Base-by-base conservation (phyloP, 2,888 invertebrate genomes). In the Spisula subtruncata region DNA sequence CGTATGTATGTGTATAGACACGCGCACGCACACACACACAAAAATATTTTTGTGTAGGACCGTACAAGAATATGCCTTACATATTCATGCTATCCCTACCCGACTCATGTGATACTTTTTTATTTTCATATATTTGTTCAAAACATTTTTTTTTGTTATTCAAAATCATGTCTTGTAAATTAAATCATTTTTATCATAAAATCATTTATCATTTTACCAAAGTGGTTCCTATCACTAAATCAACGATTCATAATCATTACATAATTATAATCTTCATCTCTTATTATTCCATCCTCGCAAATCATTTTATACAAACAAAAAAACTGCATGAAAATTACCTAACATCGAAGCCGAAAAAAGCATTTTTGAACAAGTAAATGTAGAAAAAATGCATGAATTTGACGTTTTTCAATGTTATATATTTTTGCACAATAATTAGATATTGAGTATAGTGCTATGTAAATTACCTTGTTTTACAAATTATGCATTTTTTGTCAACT, bases 401-500 rank as follows among this genome's bases (percentile, higher is more conserved):
- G 35, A 81, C 25, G 1, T 51, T 48, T 79, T 35, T 79, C 79
- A 79, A 32, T 75, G 75, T 75, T 71, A 71, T 71, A 25, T 60
- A 71, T 71, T 75, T 75, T 75, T 75, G 71, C 75, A 75, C 35
- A 25, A 81, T 10, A 84, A 71, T 71, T 60, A 60, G 41, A 46
- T 66, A 66, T 60, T 25, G 48, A 82, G 20, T n/a, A 86, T 87
- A 90, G 90, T 90, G 90, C 90, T 90, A 90, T 90, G 90, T 90
- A 87, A 85, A 90, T 56, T 87, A 56, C 51, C 14, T 25, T 75
- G n/a, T 75, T 32, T 16, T 75, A 18, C 29, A 75, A 75, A 18
- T 32, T 75, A 75, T 75, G 75, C 32, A 14, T 75, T 14, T 75
- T 75, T 75, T 75, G 60, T 32, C 25, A 25, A 75, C 32, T 25